phyloP scores from a whole-genome alignment of 37 sponge, comb jelly and placozoan genomes.

The Eunapius fragilis region DNA sequence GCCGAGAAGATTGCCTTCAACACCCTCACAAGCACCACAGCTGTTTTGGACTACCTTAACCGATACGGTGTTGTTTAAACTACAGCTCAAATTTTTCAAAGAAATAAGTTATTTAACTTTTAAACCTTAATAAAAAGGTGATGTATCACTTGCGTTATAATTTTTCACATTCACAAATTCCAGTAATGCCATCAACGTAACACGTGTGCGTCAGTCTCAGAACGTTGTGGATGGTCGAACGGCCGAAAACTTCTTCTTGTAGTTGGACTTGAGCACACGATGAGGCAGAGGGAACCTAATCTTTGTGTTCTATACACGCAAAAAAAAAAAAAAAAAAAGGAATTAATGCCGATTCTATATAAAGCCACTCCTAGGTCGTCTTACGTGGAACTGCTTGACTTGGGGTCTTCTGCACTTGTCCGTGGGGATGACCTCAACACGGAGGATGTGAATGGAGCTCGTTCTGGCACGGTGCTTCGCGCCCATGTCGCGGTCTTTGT shows the following conservation, averaged over 20 bases:
- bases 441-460: conserved; percentile 91
- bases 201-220: conserved; percentile 14
- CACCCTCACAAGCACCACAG: conserved; percentile 76
- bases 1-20: conserved; percentile 77
- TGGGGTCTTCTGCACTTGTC: conserved; percentile 84
- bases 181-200: too few relatives aligned
- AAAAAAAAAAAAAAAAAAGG: neutral
- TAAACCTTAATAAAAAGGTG: too few relatives aligned
- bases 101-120: too few relatives aligned
- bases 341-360: too few relatives aligned
- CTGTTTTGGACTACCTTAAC: conserved; percentile 83
- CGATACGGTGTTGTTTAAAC: conserved; percentile 27
- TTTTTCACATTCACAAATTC: too few relatives aligned
- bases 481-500: conserved; percentile 96
- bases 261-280: conserved; percentile 78
- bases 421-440: conserved; percentile 76
- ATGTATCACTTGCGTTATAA: neutral
- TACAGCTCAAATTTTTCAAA: too few relatives aligned
- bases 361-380: too few relatives aligned
- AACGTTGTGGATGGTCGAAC: conserved; percentile 86
- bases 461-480: conserved; percentile 93
- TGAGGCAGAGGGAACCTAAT: conserved; percentile 97
- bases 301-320: conserved; percentile 71
- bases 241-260: conserved; percentile 85
- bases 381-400: conserved; percentile 87